phyloP scores from a whole-genome alignment of 2,888 invertebrate genomes.

The Drosophila setosimentum region DNA sequence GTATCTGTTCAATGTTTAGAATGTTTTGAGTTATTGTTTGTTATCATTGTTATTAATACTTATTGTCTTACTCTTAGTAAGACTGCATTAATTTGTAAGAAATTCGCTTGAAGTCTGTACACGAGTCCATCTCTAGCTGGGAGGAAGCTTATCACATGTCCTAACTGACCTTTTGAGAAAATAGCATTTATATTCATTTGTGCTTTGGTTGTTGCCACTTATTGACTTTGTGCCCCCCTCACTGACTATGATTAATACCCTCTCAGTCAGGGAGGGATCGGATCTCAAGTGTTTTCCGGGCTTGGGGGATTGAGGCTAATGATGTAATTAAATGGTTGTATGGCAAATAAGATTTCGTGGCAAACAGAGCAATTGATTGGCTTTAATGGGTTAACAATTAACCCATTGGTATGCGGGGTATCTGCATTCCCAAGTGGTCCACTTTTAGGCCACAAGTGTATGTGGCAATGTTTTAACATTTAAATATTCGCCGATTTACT shows the following conservation, averaged over 20 bases:
- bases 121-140: slow-evolving; percentile 14
- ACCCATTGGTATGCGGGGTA: slow-evolving; percentile 45
- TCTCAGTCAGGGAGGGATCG: neutral
- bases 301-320: slow-evolving; percentile 11
- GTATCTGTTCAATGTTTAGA: neutral
- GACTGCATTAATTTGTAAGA: neutral
- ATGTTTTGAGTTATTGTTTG: neutral
- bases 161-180: slow-evolving; percentile 9
- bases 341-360: slow-evolving; percentile 27
- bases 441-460: slow-evolving; percentile 11
- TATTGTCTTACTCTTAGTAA: neutral
- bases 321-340: slow-evolving; percentile 41
- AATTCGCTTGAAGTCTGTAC: no score
- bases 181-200: slow-evolving; percentile 71
- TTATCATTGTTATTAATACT: neutral
- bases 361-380: slow-evolving; percentile 6
- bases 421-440: slow-evolving; percentile 26
- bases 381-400: slow-evolving; percentile 60
- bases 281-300: neutral
- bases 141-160: slow-evolving; percentile 22
- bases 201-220: slow-evolving; percentile 44
- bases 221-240: slow-evolving; percentile 39
- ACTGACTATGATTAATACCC: slow-evolving; percentile 39
- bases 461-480: slow-evolving; percentile 10
- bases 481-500: slow-evolving; percentile 17